phyloP scores from a whole-genome alignment of 2,888 invertebrate genomes.

The Carterocephalus palaemon region DNA sequence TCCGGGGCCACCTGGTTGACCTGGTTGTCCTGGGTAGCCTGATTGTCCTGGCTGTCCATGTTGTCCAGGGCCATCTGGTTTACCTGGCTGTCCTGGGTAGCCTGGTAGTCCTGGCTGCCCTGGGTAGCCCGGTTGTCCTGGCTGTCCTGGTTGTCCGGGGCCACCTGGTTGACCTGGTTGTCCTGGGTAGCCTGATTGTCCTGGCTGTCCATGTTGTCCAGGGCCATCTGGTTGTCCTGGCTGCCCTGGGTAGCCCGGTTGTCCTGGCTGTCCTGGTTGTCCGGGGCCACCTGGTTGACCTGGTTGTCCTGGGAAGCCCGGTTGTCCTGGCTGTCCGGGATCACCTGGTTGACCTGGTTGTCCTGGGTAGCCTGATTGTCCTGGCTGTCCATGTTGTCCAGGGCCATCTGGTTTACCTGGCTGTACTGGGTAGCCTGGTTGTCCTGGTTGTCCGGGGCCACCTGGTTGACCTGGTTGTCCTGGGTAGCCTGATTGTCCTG shows the following conservation, averaged over 20 bases:
- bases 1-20: no score
- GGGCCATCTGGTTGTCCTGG: conserved; percentile 35
- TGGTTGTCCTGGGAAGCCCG: conserved; percentile 31
- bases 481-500: conserved; percentile 32
- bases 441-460: conserved; percentile 31
- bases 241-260: conserved; percentile 34
- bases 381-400: conserved; percentile 40
- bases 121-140: conserved; percentile 36
- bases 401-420: conserved; percentile 44
- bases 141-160: conserved; percentile 30
- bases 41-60: conserved; percentile 28
- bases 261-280: conserved; percentile 29
- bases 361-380: conserved; percentile 48
- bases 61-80: conserved; percentile 31
- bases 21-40: conserved; percentile 31
- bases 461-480: conserved; percentile 35
- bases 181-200: conserved; percentile 33
- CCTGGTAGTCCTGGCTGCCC: conserved; percentile 38
- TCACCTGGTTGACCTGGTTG: conserved; percentile 34
- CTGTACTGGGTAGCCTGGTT: conserved; percentile 33
- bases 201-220: conserved; percentile 34
- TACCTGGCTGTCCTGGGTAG: conserved; percentile 28
- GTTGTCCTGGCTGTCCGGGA: conserved; percentile 32
- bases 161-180: conserved; percentile 29
- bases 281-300: conserved; percentile 30